phyloP scores from a whole-genome alignment of 2,797 vertebrate species.

The Notamacropus eugenii region DNA sequence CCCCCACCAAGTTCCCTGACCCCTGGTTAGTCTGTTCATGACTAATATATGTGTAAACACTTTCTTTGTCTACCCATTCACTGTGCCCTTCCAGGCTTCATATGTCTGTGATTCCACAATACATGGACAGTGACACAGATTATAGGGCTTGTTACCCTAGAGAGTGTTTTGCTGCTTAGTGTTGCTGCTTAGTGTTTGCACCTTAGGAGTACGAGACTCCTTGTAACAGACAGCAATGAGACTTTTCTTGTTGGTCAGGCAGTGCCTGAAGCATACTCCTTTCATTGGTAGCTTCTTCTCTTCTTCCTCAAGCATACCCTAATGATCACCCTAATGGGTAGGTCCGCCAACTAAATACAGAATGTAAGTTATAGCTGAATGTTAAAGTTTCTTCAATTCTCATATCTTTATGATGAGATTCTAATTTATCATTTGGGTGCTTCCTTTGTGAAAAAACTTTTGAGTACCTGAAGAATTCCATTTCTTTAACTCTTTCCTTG shows the following conservation, averaged over 20 bases:
- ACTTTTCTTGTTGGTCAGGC: background rate
- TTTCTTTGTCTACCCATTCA: background rate
- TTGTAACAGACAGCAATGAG: background rate
- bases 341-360: background rate
- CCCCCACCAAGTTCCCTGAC: background rate
- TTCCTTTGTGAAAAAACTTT: background rate
- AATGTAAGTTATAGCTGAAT: background rate
- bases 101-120: background rate
- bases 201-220: background rate
- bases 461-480: background rate
- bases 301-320: background rate
- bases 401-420: background rate
- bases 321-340: background rate
- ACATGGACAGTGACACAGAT: background rate
- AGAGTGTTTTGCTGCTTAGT: background rate
- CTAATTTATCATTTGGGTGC: background rate
- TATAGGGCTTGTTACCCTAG: background rate
- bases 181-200: background rate
- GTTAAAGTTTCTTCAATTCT: background rate
- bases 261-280: background rate
- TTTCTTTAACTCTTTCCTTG: background rate
- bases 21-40: background rate
- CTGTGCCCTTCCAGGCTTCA: background rate
- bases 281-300: background rate
- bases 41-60: background rate